Conservation (phyloP, 23 tunicate species). For the Pegea sp. region DNA sequence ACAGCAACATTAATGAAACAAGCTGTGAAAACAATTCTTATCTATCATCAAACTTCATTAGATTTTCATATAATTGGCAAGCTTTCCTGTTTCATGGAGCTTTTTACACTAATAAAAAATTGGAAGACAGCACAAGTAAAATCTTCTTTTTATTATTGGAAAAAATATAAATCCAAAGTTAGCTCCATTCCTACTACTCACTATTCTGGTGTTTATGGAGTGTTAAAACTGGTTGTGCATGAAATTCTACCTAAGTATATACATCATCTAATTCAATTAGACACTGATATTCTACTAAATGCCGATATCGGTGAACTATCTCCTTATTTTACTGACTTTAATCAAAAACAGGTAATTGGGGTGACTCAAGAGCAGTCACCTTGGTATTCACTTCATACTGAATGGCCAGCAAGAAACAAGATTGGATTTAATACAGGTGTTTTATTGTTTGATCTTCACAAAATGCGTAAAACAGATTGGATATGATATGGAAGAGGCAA, state of each 20-base stretch:
- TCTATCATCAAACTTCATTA: no score
- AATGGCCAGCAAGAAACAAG: conserved; percentile 77
- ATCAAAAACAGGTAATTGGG: conserved; percentile 23
- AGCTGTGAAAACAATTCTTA: no score
- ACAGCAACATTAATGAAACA: no score
- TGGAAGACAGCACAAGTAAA: no score
- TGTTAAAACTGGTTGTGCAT: conserved; percentile 20
- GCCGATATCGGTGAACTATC: conserved; percentile 32
- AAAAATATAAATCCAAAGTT: conserved; percentile 13
- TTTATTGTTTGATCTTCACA: conserved; percentile 17
- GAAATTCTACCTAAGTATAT: conserved; percentile 25
- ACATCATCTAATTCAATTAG: conserved; percentile 21
- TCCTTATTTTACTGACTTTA: conserved; percentile 18
- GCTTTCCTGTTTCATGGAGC: no score
- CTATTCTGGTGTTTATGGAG: conserved; percentile 69
- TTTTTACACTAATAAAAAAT: no score
- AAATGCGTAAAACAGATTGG: conserved; percentile 22
- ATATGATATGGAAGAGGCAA: conserved; percentile 15
- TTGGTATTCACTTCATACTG: conserved; percentile 31
- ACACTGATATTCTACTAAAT: conserved; percentile 31
- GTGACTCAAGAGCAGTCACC: conserved; percentile 62
- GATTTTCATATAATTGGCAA: no score
- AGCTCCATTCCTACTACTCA: conserved; percentile 66
- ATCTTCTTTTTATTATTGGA: conserved; percentile 28
- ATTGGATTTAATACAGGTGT: conserved; percentile 75